Base-by-base conservation (phyloP, 2,113 vertebrate genomes). In the Trichechus manatus region DNA sequence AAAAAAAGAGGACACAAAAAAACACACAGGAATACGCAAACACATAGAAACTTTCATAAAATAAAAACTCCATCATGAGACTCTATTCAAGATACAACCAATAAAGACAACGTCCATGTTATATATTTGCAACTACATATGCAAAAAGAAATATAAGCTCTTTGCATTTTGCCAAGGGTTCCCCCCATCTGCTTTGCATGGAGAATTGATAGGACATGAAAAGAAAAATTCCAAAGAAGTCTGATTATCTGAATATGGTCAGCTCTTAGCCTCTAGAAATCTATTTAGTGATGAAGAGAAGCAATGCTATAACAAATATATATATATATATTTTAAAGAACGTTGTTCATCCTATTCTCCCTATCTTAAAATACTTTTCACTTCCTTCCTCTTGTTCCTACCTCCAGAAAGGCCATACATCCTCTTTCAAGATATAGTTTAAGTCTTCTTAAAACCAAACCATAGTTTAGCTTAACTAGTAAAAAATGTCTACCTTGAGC, bases 161-260 rank as follows among this genome's bases (percentile, higher is more conserved):
- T 84, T 87, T 56, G 31, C 77, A 82, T 59, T 82, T 77, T 61
- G 17, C 44, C 77, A 87, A 74, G 64, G 22, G 53, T 36, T 80
- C 72, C 44, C 66, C 42, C 86, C 74, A n/a, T 33, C n/a, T 87
- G 29, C 27, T n/a, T n/a, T 66, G 66, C 42, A 91, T 14, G 15
- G 56, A 50, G 59, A 87, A 81, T 53, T 27, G 27, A 87, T 9
- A 72, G 56, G n/a, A 29, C 63, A 66, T 50, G 14, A 68, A 79
- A 84, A 80, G 61, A 64, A 84, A 87, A 56, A 36, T 77, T 74
- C 87, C 27, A 87, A 91, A 53, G 27, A 87, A 95, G 29, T 81
- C 27, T 93, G 64, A 88, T 44, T 56, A 64, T 93, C 44, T 83
- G 70, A 75, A 89, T 74, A 89, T 22, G 68, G 56, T 75, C 33